Evolutionary conservation across 2,888 invertebrate species (phyloP).

Genomic region (Cloeon dipterum): DNA sequence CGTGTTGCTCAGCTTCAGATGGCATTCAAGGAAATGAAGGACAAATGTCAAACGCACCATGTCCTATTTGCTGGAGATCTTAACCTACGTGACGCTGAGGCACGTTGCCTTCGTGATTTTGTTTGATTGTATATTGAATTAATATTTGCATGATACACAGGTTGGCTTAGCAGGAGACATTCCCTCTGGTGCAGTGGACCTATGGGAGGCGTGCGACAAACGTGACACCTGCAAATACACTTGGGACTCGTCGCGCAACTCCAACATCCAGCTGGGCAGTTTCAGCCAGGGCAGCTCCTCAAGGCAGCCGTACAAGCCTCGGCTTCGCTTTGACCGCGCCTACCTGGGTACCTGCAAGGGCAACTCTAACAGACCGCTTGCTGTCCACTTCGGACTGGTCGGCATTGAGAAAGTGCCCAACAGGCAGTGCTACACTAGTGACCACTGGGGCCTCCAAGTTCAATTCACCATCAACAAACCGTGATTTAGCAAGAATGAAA

Average conservation of each 20-base stretch:
- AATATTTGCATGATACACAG: neutral
- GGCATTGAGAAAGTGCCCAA: neutral
- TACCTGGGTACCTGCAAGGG: neutral
- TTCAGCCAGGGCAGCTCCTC: neutral
- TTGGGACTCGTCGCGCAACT: neutral
- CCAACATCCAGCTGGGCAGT: neutral
- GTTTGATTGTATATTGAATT: neutral
- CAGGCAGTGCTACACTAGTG: neutral
- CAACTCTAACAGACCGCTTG: neutral
- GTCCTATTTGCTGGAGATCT: slow-evolving; percentile 33
- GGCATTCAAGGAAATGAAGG: slow-evolving; percentile 13
- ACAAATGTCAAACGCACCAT: slow-evolving; percentile 11
- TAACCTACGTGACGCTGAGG: slow-evolving; percentile 32
- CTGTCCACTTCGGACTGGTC: neutral
- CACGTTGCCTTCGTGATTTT: slow-evolving; percentile 9
- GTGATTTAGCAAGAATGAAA: too few relatives aligned
- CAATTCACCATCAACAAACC: neutral
- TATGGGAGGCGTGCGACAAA: neutral
- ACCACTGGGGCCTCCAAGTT: neutral
- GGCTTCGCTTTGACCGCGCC: neutral
- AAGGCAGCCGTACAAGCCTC: too few relatives aligned
- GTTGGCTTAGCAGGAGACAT: neutral
- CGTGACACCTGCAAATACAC: neutral
- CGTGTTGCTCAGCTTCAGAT: slow-evolving; percentile 20
- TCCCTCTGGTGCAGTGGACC: neutral